These are phyloP conservation scores for Mylabris sibirica DNA, from an alignment of 2,888 invertebrate species.

Conservation along the genomic window DNA sequence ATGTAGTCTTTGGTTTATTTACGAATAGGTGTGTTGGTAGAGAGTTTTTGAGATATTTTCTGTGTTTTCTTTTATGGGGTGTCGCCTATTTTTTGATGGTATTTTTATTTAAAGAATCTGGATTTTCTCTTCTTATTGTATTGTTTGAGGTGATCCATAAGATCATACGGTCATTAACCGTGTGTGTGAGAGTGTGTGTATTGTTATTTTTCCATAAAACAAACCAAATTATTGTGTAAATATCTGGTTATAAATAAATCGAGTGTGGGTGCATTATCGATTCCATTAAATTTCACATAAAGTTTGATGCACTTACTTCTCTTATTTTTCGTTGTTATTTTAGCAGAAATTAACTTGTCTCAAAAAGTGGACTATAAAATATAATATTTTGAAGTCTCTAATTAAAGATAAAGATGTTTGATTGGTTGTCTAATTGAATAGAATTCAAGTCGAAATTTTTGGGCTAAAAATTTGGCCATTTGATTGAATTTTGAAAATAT, in stretches of 20 bases:
- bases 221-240: not conserved
- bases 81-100: not conserved
- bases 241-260: slow-evolving; percentile 1
- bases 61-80: too few relatives aligned
- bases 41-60: too few relatives aligned
- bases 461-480: too few relatives aligned
- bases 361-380: too few relatives aligned
- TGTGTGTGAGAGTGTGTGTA: too few relatives aligned
- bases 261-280: not conserved
- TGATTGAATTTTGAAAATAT: too few relatives aligned
- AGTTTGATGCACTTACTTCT: not conserved
- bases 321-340: not conserved
- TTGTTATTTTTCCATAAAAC: not conserved
- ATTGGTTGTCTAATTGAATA: not conserved
- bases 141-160: not conserved
- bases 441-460: not conserved
- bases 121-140: not conserved
- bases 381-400: too few relatives aligned
- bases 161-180: not conserved
- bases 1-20: not conserved
- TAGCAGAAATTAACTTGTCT: too few relatives aligned
- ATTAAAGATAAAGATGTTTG: not conserved
- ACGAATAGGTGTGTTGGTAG: not conserved
- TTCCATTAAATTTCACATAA: not conserved
- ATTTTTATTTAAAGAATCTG: not conserved